Percentiles rank a stretch among this genome's conserved stretches.
These are phyloP conservation scores for Campopleginae sp. DNA, from an alignment of 2,888 invertebrate genomes.

Conservation along the genomic window DNA sequence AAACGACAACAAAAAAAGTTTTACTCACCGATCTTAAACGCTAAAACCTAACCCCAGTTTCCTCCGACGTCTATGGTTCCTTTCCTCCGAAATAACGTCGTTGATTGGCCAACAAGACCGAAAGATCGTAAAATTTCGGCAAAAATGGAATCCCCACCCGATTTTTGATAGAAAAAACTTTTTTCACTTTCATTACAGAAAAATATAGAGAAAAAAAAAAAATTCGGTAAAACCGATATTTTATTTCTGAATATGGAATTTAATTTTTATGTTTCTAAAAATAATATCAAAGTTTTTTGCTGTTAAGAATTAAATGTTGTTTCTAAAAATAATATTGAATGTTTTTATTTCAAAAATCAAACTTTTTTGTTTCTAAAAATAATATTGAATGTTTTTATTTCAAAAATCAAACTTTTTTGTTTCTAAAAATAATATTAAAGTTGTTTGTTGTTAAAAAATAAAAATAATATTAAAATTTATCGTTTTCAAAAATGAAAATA, in stretches of 20 bases:
- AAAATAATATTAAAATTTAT: too few species aligned
- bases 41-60: neutral
- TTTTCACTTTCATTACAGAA: neutral
- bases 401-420: constrained; percentile 25
- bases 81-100: neutral
- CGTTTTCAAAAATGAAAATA: too few species aligned
- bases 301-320: too few species aligned
- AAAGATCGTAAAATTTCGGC: neutral
- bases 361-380: neutral
- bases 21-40: constrained; percentile 72
- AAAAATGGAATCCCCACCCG: neutral
- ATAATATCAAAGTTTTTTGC: too few species aligned
- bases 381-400: neutral
- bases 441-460: too few species aligned
- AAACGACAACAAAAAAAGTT: constrained; percentile 69
- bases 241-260: too few species aligned
- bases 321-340: neutral
- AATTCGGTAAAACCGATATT: too few species aligned
- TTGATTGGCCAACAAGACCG: neutral
- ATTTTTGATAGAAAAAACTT: neutral
- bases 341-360: too few species aligned
- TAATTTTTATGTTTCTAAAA: too few species aligned
- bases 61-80: too few species aligned
- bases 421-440: neutral
- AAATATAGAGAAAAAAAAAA: too few species aligned